A percentile compares a stretch with the other conserved stretches of the same genome.
phyloP scores from a whole-genome alignment of 2,113 vertebrate species.

The Chascanopsetta lugubris region DNA sequence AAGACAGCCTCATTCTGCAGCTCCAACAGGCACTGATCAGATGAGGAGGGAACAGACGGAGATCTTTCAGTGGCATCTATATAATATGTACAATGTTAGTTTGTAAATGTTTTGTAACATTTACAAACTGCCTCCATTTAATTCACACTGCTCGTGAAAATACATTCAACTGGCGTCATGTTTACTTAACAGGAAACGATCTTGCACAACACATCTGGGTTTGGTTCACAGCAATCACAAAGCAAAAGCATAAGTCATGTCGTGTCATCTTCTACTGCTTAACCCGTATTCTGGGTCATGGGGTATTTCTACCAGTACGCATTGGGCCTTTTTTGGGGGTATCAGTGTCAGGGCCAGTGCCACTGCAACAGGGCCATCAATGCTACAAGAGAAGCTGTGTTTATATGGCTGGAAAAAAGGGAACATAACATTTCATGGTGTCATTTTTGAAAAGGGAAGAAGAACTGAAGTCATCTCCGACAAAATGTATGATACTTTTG shows the following conservation, averaged over 20 bases:
- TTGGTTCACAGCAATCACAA: background rate
- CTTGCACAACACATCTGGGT: constrained; percentile 1
- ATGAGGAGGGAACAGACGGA: background rate
- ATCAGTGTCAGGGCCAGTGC: too few species aligned
- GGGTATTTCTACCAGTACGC: too few species aligned
- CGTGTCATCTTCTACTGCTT: too few species aligned
- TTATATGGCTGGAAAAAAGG: too few species aligned
- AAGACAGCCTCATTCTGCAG: constrained; percentile 98
- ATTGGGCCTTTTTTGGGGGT: too few species aligned
- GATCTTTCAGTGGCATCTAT: background rate
- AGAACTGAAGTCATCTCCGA: too few species aligned
- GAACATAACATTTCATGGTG: background rate
- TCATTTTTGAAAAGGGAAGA: background rate
- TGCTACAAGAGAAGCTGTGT: too few species aligned
- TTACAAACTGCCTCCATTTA: too few species aligned
- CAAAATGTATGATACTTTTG: background rate
- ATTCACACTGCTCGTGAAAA: background rate
- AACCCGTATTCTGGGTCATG: too few species aligned
- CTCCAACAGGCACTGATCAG: constrained; percentile 91
- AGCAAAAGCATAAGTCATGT: constrained; percentile 9
- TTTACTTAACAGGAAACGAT: constrained; percentile 17
- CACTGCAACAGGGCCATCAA: too few species aligned
- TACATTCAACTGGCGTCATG: background rate
- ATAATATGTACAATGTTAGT: background rate
- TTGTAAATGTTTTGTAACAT: too few species aligned